Conservation (phyloP, 2,113 vertebrate species). For the Hippocampus zosterae region DNA sequence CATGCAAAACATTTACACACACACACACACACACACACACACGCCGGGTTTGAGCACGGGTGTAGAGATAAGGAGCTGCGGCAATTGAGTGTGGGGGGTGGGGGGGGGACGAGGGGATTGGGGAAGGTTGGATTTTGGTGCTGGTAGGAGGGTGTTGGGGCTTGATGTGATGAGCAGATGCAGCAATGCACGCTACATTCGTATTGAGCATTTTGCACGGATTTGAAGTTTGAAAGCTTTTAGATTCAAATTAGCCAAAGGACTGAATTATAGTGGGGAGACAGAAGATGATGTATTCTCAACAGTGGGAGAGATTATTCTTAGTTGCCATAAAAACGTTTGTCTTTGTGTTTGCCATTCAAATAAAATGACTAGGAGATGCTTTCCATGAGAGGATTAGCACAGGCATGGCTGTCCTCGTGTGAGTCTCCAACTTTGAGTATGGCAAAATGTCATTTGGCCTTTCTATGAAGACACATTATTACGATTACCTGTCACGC, state of each 20-base stretch:
- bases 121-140: constrained; percentile 22
- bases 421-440: constrained; percentile 15
- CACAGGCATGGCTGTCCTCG: constrained; percentile 19
- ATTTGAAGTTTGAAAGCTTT: constrained; percentile 21
- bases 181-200: constrained; percentile 29
- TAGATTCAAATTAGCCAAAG: not conserved
- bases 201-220: not conserved
- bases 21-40: constrained; percentile 27
- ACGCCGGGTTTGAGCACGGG: constrained; percentile 44
- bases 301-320: not conserved
- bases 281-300: not conserved
- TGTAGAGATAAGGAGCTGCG: constrained; percentile 68
- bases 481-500: constrained; percentile 28
- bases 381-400: constrained; percentile 24
- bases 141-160: constrained; percentile 44
- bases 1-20: not conserved
- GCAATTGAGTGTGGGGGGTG: constrained; percentile 42
- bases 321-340: constrained; percentile 12
- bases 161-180: constrained; percentile 49
- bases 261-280: not conserved
- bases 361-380: not conserved
- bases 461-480: constrained; percentile 28
- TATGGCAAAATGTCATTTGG: constrained; percentile 23
- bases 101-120: not conserved
- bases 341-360: not conserved